phyloP scores from a whole-genome alignment of 2,113 vertebrate genomes.

The Pelvicachromis taeniatus region DNA sequence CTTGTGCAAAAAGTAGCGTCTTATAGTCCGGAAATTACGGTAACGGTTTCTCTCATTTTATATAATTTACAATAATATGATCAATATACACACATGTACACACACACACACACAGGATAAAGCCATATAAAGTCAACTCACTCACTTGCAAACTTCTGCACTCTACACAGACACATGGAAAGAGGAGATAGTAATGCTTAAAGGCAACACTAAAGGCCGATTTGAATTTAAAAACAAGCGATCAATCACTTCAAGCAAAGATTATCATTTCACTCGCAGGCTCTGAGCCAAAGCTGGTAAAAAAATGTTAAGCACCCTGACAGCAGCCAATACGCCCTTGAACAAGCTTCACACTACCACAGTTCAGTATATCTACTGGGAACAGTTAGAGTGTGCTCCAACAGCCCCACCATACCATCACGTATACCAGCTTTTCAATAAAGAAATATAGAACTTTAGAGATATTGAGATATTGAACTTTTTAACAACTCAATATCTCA shows the following conservation, averaged over 20 bases:
- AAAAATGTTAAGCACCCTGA: constrained; percentile 36
- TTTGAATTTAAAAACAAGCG: constrained; percentile 52
- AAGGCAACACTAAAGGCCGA: constrained; percentile 3
- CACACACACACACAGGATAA: background rate
- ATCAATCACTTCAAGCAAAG: constrained; percentile 42
- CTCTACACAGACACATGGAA: background rate
- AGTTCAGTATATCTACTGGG: constrained; percentile 35
- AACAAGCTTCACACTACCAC: constrained; percentile 49
- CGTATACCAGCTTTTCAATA: background rate
- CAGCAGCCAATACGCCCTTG: constrained; percentile 54
- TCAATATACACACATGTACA: background rate
- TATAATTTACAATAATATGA: background rate
- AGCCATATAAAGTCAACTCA: background rate
- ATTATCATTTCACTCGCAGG: constrained; percentile 57
- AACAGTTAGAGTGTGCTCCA: constrained; percentile 1
- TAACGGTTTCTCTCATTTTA: background rate
- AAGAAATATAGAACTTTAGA: background rate
- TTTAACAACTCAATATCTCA: constrained; percentile 4
- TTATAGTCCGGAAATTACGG: too few species aligned
- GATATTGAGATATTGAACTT: background rate
- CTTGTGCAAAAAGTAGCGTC: too few species aligned
- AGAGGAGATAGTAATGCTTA: constrained; percentile 4
- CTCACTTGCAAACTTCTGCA: background rate
- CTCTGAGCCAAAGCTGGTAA: constrained; percentile 27
- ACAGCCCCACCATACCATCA: background rate